These are phyloP conservation scores for Hemichromis elongatus DNA, from an alignment of 2,113 vertebrate genomes.

Conservation along the genomic window DNA sequence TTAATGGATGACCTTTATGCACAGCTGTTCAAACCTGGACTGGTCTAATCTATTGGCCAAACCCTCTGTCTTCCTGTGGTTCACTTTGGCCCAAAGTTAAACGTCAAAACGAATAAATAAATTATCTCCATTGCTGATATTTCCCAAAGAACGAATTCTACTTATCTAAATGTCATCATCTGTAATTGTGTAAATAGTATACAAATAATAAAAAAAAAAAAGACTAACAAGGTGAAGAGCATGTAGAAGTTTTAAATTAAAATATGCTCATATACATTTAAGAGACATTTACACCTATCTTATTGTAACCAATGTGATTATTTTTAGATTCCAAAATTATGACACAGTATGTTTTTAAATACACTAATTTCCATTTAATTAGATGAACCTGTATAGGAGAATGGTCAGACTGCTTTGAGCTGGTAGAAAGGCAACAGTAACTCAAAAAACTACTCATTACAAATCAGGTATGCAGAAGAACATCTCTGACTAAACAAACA, in stretches of 20 bases:
- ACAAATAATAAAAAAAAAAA: background rate
- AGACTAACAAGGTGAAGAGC: background rate
- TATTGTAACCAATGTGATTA: background rate
- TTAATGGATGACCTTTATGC: background rate
- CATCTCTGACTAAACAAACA: background rate
- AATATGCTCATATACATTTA: background rate
- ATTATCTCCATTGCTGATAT: background rate
- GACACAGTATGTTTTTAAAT: background rate
- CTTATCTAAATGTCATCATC: background rate
- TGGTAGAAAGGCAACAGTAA: background rate
- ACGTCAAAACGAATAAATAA: background rate
- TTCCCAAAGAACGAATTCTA: background rate
- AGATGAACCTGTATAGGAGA: background rate
- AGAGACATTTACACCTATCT: background rate
- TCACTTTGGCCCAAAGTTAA: background rate
- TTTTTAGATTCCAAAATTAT: background rate
- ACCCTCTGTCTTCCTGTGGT: background rate
- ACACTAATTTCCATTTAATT: background rate
- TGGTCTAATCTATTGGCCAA: background rate
- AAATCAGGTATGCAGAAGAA: background rate
- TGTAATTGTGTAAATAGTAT: background rate
- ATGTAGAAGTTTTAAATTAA: background rate
- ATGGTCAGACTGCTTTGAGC: background rate
- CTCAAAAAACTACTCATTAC: background rate
- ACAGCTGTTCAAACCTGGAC: background rate